These are phyloP conservation scores for Cassiopea xamachana DNA, from an alignment of 30 jellyfish, hydroid and myxozoan species.

Conservation along the genomic window DNA sequence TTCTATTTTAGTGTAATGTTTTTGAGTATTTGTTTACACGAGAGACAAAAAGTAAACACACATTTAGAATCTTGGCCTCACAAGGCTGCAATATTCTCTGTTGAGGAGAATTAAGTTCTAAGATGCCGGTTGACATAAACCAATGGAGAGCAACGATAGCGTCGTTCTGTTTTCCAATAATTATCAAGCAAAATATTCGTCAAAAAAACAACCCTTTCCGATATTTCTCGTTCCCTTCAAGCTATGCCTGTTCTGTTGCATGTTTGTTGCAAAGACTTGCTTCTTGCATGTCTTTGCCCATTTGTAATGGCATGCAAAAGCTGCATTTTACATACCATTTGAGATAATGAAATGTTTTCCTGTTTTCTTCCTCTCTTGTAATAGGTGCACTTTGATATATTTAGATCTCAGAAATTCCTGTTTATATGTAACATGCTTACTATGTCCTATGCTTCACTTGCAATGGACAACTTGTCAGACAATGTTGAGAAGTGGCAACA, in stretches of 20 bases:
- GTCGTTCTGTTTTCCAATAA: conserved; percentile 31
- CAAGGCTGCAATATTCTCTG: conserved; percentile 35
- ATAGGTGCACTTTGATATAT: conserved; percentile 18
- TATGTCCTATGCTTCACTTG: conserved; percentile 56
- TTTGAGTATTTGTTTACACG: conserved; percentile 17
- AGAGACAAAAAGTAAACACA: neutral
- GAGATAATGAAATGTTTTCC: no score
- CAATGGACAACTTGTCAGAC: conserved; percentile 46
- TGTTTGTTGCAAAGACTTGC: conserved; percentile 25
- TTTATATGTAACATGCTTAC: conserved; percentile 41
- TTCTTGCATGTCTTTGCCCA: conserved; percentile 18
- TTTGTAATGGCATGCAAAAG: no score
- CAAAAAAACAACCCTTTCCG: conserved; percentile 11
- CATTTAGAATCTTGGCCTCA: conserved; percentile 13
- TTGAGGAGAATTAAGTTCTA: conserved; percentile 30
- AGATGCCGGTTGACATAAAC: conserved; percentile 53
- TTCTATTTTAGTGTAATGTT: neutral
- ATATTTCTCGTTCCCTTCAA: conserved; percentile 25
- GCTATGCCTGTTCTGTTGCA: conserved; percentile 37
- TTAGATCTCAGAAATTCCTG: conserved; percentile 19
- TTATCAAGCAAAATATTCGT: neutral
- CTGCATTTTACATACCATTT: no score
- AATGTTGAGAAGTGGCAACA: conserved; percentile 33
- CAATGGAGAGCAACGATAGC: conserved; percentile 59
- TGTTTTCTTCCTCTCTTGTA: no score